A percentile compares a stretch with the other conserved stretches of the same genome.
These are phyloP conservation scores for Plagodis pulveraria DNA, from an alignment of 2,888 invertebrate genomes.

Conservation along the genomic window DNA sequence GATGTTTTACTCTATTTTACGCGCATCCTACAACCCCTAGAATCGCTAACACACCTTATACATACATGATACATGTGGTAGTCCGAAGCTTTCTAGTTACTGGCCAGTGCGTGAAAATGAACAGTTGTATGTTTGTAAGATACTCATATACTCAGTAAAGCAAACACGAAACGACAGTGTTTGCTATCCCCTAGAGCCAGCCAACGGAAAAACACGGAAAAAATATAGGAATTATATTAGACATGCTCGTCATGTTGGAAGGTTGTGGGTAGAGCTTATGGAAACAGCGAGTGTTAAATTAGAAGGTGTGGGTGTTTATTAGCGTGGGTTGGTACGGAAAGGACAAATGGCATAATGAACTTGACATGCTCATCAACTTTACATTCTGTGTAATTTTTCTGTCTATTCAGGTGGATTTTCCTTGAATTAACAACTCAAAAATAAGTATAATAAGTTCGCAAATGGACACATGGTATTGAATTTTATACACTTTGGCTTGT, in stretches of 20 bases:
- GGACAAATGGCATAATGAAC: background rate
- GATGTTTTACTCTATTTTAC: too few species aligned
- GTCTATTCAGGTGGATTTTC: too few species aligned
- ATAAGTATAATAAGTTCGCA: too few species aligned
- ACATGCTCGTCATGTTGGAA: conserved; percentile 3
- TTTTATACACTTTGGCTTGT: too few species aligned
- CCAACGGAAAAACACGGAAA: conserved; percentile 18
- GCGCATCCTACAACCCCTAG: too few species aligned
- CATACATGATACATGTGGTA: too few species aligned
- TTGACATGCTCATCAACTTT: too few species aligned
- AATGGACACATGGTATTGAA: too few species aligned
- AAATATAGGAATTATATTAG: conserved; percentile 3
- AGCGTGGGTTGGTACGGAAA: background rate
- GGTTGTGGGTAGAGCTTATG: conserved; percentile 1
- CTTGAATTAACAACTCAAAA: too few species aligned
- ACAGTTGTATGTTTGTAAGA: conserved; percentile 18
- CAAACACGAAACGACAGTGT: conserved; percentile 16
- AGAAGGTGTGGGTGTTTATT: background rate
- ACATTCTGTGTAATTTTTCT: too few species aligned
- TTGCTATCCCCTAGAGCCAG: conserved; percentile 19
- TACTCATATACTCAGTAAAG: conserved; percentile 19
- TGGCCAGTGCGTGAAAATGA: conserved; percentile 13
- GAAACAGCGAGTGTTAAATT: conserved; percentile 1
- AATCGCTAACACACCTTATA: too few species aligned
- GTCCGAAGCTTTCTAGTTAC: background rate